Conservation (phyloP, 2,797 vertebrate genomes). For the Discoglossus pictus region DNA sequence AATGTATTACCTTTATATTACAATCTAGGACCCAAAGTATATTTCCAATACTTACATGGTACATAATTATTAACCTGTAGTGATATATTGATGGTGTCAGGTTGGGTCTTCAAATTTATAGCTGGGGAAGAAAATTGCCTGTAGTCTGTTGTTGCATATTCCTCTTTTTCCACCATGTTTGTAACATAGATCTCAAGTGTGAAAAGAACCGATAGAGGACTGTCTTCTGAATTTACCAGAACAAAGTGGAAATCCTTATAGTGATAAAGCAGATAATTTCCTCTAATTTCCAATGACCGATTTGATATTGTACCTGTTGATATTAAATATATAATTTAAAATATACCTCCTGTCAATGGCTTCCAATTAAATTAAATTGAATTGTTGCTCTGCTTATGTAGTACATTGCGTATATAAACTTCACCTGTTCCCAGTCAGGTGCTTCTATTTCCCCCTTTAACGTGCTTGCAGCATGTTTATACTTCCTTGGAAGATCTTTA, state of each 20-base stretch:
- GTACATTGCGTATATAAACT: no score
- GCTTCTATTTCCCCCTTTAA: no score
- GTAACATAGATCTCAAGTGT: constrained; percentile 15
- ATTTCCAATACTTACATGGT: constrained; percentile 27
- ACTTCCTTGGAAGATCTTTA: no score
- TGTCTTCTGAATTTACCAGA: constrained; percentile 14
- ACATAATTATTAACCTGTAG: constrained; percentile 7
- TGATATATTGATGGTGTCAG: constrained; percentile 31
- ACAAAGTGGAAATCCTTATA: constrained; percentile 4
- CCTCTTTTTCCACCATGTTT: constrained; percentile 8
- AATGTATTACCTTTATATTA: no score
- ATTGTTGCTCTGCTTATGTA: no score
- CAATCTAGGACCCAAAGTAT: no score
- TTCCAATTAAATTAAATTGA: no score
- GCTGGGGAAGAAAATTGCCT: background rate
- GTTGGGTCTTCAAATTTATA: background rate
- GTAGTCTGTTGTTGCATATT: background rate
- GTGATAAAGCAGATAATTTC: constrained; percentile 7
- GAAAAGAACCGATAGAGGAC: background rate
- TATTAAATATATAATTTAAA: constrained; percentile 1
- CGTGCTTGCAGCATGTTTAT: no score
- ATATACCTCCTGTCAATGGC: no score
- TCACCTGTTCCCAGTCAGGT: no score
- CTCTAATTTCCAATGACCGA: constrained; percentile 1
- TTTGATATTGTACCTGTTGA: background rate